Conservation (phyloP, 2,888 invertebrate species). For the Eurois occulta region DNA sequence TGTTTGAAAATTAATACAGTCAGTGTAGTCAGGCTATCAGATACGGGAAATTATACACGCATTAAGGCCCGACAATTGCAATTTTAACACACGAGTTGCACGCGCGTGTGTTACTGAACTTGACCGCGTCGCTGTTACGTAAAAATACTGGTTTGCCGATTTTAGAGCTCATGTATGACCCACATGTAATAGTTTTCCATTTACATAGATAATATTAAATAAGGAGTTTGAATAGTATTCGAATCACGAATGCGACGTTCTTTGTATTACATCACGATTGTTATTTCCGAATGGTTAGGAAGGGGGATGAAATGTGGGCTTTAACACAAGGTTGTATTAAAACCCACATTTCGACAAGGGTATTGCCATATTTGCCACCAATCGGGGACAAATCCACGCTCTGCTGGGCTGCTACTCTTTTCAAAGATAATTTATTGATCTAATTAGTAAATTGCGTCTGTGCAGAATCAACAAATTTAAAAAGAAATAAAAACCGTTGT, state of each 20-base stretch:
- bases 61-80: slow-evolving; percentile 25
- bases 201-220: slow-evolving; percentile 1
- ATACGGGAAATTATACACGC: slow-evolving; percentile 38
- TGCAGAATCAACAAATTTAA: background rate
- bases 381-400: background rate
- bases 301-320: no score
- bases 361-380: background rate
- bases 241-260: background rate
- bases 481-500: background rate
- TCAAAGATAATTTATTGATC: background rate
- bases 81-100: slow-evolving; percentile 49
- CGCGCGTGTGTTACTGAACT: slow-evolving; percentile 63
- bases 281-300: background rate
- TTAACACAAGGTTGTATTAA: no score
- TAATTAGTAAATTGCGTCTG: background rate
- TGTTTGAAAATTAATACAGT: slow-evolving; percentile 7
- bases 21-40: slow-evolving; percentile 22
- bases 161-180: slow-evolving; percentile 32
- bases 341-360: background rate
- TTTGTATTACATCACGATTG: background rate
- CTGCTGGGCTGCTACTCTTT: background rate
- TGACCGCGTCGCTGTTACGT: slow-evolving; percentile 63
- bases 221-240: slow-evolving; percentile 4
- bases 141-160: slow-evolving; percentile 59
- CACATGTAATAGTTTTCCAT: slow-evolving; percentile 22